Evolutionary conservation across 1,140 invertebrate species (phyloP), one percentile per base, ranked within the genome.

Genomic region (Eurytemora carolleeae): DNA sequence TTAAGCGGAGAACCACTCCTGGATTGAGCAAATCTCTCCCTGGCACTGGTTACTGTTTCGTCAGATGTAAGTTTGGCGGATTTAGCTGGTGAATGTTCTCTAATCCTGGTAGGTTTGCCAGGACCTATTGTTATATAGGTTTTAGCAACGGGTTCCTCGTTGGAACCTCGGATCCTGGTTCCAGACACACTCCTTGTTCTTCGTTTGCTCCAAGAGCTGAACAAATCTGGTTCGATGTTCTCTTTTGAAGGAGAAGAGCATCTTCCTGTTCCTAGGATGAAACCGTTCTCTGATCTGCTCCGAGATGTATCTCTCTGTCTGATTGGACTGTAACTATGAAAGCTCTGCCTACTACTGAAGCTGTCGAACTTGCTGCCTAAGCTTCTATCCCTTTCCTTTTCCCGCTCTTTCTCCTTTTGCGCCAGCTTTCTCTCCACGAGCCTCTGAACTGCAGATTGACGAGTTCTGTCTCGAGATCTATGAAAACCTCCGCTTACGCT

Each of bases 71-170:
- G 31, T n/a, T 44, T 44, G n/a, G 31, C 31, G 31, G 31, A 44
- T 61, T 61, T 61, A 12, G 26, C 22, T 15, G 59, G 59, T 53
- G 59, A 61, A 25, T 31, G 22, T 61, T 61, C 59, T 20, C 59
- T 18, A 24, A 61, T 61, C 21, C 22, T n/a, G 1, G 44, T 54
- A 16, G 59, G 59, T 55, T 61, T 61, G 3, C 59, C 59, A 21
- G 59, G 59, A 53, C 59, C 59, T 55, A 61, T 61, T 12, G 44
- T 20, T 16, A 61, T 61, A 25, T 61, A 61, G 17, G 59, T 61
- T 55, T 61, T 61, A 20, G 21, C 31, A 44, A 44, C n/a, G 31
- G 31, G 31, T n/a, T 44, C 31, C n/a, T 44, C 31, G n/a, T n/a
- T 44, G 7, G 7, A n/a, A n/a, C 31, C 31, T 44, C 31, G 31